phyloP scores from a whole-genome alignment of 2,113 vertebrate species.

The Redunca redunca region DNA sequence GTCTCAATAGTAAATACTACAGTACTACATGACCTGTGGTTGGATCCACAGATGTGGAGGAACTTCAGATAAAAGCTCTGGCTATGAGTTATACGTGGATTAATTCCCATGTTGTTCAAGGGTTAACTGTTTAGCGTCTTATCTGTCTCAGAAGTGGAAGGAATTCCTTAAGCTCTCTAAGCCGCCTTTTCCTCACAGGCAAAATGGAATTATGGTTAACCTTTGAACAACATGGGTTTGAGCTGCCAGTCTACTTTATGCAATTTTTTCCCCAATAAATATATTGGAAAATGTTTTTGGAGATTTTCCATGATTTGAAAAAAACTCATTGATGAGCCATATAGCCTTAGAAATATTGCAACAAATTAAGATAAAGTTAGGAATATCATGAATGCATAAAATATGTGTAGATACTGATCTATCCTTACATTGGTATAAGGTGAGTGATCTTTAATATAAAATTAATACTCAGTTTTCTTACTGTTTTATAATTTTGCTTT shows the following conservation, averaged over 20 bases:
- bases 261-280: background rate
- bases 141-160: background rate
- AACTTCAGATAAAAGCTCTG: background rate
- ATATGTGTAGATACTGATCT: background rate
- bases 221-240: background rate
- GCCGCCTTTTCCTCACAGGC: background rate
- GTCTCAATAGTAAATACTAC: background rate
- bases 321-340: background rate
- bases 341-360: background rate
- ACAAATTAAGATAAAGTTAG: background rate
- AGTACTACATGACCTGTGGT: background rate
- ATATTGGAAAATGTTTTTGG: background rate
- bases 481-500: background rate
- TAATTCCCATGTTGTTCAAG: background rate
- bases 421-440: background rate
- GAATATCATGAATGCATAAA: background rate
- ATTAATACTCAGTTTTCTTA: background rate
- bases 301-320: background rate
- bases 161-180: background rate
- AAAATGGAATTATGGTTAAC: background rate
- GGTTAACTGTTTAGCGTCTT: background rate
- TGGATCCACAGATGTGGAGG: background rate
- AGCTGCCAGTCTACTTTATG: background rate
- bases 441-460: background rate
- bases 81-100: background rate